Evolutionary conservation across 2,113 vertebrate genomes (phyloP).

Genomic region (Acrocephalus arundinaceus): DNA sequence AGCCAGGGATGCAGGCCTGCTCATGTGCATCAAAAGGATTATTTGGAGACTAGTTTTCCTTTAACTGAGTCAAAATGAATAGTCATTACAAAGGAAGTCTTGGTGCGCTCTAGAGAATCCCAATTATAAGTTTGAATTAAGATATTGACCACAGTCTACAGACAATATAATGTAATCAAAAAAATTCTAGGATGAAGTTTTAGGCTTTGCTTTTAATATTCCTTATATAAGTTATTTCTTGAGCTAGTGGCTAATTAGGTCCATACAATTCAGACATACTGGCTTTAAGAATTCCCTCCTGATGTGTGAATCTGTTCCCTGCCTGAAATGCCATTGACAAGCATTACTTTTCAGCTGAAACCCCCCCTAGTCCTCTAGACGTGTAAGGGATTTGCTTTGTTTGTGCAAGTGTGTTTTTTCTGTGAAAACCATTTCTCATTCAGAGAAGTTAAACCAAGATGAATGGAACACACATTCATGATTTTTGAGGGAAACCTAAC

Average conservation of each 20-base stretch:
- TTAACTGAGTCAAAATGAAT: background rate
- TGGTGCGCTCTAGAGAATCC: background rate
- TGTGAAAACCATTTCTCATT: background rate
- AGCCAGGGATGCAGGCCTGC: background rate
- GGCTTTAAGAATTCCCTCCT: conserved; percentile 1
- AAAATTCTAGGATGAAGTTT: background rate
- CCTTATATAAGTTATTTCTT: background rate
- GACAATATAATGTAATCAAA: background rate
- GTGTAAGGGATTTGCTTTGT: background rate
- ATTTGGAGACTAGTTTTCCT: background rate
- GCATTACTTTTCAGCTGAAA: conserved; percentile 1
- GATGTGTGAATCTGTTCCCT: background rate
- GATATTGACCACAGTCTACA: background rate
- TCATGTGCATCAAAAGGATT: background rate
- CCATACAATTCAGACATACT: background rate
- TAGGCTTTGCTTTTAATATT: background rate
- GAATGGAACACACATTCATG: background rate
- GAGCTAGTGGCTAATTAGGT: background rate
- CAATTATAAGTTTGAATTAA: background rate
- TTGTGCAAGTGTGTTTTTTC: background rate
- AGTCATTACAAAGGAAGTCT: background rate
- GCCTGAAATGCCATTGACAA: background rate
- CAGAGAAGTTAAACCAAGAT: background rate
- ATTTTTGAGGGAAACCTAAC: background rate
- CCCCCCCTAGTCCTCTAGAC: background rate